Percentiles rank a stretch among this genome's conserved stretches.
phyloP scores from a whole-genome alignment of 1,140 invertebrate genomes.

The Episyrphus balteatus region DNA sequence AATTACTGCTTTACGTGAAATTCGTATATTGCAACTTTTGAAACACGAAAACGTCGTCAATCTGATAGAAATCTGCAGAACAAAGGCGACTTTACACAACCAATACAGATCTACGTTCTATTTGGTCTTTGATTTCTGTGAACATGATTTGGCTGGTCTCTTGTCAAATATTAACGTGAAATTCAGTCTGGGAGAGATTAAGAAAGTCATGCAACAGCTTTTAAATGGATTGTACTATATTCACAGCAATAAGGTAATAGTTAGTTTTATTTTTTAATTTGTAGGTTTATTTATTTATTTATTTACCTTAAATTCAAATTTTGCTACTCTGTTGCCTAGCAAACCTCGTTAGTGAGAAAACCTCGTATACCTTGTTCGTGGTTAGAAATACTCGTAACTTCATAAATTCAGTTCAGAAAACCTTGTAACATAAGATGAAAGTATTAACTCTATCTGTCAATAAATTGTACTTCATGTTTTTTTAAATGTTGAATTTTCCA shows the following conservation, averaged over 20 bases:
- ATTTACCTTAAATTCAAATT: no score
- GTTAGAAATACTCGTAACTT: no score
- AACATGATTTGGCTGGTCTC: slow-evolving; percentile 95
- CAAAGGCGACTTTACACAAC: slow-evolving; percentile 77
- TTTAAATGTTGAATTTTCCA: no score
- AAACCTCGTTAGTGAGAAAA: no score
- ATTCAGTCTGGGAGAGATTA: slow-evolving; percentile 94
- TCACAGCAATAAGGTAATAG: slow-evolving; percentile 81
- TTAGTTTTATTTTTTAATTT: not conserved
- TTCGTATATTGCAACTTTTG: slow-evolving; percentile 89
- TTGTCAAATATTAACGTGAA: slow-evolving; percentile 93
- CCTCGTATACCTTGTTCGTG: no score
- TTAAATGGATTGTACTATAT: slow-evolving; percentile 95
- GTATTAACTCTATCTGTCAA: no score
- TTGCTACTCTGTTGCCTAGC: no score
- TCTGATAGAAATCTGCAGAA: slow-evolving; percentile 92
- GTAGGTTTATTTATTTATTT: no score
- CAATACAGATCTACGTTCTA: slow-evolving; percentile 91
- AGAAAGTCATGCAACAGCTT: slow-evolving; percentile 96
- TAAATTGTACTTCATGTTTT: no score
- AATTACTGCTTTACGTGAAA: slow-evolving; percentile 94
- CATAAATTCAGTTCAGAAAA: no score
- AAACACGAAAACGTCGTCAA: slow-evolving; percentile 98
- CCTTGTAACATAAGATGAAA: no score
- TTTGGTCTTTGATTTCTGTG: slow-evolving; percentile 97